These are phyloP conservation scores for Dromaius novaehollandiae DNA, from an alignment of 2,113 vertebrate species.

Conservation along the genomic window DNA sequence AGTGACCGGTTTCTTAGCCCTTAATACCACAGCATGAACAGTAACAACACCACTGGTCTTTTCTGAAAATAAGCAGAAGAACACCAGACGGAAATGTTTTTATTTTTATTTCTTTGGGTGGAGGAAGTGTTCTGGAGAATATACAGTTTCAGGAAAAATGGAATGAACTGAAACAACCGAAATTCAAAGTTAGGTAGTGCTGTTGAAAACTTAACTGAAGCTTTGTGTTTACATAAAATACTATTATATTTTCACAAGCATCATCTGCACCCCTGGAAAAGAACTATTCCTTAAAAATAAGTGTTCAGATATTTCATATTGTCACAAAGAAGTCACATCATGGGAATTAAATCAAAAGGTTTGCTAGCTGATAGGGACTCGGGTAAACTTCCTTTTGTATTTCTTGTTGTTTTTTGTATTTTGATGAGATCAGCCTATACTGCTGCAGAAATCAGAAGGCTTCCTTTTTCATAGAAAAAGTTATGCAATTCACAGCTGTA, in stretches of 20 bases:
- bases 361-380: constrained; percentile 2
- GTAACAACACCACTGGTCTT: not conserved
- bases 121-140: not conserved
- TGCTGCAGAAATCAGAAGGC: not conserved
- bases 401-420: not conserved
- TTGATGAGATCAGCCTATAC: not conserved
- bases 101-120: not conserved
- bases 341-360: not conserved
- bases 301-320: constrained; percentile 14
- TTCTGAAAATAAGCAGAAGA: not conserved
- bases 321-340: not conserved
- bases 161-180: not conserved
- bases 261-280: not conserved
- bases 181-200: not conserved
- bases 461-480: not conserved
- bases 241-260: constrained; percentile 35
- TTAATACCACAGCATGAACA: not conserved
- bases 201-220: not conserved
- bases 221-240: constrained; percentile 4
- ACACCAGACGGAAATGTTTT: not conserved
- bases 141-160: not conserved
- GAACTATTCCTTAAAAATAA: constrained; percentile 23
- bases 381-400: not conserved
- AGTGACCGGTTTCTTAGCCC: not conserved
- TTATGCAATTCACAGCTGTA: not conserved